phyloP scores from a whole-genome alignment of 2,113 vertebrate species.

The Athene cunicularia region DNA sequence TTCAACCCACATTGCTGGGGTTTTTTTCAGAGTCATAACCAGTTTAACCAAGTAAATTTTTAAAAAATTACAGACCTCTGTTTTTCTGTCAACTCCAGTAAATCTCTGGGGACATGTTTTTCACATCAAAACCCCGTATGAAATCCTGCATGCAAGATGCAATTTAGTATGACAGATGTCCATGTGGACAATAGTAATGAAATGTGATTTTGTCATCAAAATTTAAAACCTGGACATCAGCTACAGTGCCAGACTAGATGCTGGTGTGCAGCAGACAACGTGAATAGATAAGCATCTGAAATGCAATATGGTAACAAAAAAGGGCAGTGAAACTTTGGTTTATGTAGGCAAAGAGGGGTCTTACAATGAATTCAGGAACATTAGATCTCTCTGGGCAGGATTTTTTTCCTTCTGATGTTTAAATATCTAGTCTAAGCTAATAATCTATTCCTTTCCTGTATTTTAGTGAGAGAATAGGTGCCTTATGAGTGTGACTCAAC shows the following conservation, averaged over 20 bases:
- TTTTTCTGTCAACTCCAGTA: not conserved
- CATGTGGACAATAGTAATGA: not conserved
- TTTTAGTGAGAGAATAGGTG: not conserved
- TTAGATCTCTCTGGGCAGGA: not conserved
- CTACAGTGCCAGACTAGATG: not conserved
- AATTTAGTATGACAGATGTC: not conserved
- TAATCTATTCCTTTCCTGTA: not conserved
- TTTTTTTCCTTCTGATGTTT: not conserved
- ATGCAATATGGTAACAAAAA: not conserved
- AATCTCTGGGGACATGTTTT: not conserved
- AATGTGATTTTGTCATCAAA: conserved; percentile 19
- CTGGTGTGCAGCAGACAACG: not conserved
- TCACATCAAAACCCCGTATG: not conserved
- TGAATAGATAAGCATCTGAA: not conserved
- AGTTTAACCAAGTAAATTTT: not conserved
- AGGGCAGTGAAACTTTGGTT: not conserved
- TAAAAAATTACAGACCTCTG: not conserved
- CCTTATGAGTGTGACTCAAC: not conserved
- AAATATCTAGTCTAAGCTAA: not conserved
- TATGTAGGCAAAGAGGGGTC: not conserved
- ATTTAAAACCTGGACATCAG: not conserved
- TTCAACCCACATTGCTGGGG: not conserved
- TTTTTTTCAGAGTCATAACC: not conserved
- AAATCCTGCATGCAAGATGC: not conserved
- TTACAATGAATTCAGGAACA: not conserved